Conservation (phyloP, 2,113 vertebrate species). For the Oryzias melastigma region DNA sequence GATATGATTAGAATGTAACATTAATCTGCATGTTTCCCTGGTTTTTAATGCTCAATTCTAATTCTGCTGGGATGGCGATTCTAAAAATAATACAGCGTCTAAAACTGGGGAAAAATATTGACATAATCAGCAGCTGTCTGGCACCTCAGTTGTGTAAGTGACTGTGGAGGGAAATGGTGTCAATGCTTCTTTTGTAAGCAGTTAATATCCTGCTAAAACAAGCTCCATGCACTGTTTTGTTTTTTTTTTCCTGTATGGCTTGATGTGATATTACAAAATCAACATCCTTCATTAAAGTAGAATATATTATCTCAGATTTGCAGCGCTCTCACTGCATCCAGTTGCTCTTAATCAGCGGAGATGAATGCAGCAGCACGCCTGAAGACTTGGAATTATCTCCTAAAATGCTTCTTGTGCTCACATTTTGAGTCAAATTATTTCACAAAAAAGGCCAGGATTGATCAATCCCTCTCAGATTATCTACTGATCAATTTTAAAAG, state of each 20-base stretch:
- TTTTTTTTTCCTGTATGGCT: background rate
- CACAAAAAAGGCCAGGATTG: too few relatives aligned
- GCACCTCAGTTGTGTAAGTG: background rate
- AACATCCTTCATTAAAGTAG: background rate
- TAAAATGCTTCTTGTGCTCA: background rate
- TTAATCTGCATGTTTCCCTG: too few relatives aligned
- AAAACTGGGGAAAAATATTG: background rate
- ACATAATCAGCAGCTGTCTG: background rate
- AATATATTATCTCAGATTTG: conserved; percentile 12
- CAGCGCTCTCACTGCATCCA: conserved; percentile 1
- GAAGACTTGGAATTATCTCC: background rate
- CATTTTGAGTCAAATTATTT: too few relatives aligned
- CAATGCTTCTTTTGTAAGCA: background rate
- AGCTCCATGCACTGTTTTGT: background rate
- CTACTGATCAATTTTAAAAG: too few relatives aligned
- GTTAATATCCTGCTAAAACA: background rate
- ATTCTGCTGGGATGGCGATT: too few relatives aligned
- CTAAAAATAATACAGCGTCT: background rate
- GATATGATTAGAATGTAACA: too few relatives aligned
- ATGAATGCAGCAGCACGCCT: background rate
- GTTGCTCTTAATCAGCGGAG: background rate
- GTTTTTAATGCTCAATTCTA: too few relatives aligned
- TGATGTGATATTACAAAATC: background rate
- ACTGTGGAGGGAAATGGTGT: background rate
- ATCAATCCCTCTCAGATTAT: too few relatives aligned